These are phyloP conservation scores for Hippocampus abdominalis DNA, from an alignment of 2,113 vertebrate species.

Conservation along the genomic window DNA sequence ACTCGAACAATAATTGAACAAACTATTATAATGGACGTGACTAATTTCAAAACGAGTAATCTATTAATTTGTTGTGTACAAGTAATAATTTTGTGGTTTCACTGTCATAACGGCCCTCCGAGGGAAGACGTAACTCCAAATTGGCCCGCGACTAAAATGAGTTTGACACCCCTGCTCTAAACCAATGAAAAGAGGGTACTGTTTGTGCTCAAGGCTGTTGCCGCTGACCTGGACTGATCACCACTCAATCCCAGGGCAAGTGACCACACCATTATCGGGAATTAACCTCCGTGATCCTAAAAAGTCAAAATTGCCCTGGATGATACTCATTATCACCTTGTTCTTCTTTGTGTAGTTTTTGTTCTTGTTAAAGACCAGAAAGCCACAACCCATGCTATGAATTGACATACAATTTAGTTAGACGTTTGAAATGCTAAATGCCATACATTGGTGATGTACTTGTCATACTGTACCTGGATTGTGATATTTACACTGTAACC, in stretches of 20 bases:
- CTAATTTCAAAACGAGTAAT: too few species aligned
- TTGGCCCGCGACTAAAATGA: too few species aligned
- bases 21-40: too few species aligned
- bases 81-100: too few species aligned
- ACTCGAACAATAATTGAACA: too few species aligned
- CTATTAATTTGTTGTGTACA: too few species aligned
- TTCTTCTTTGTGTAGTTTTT: conserved; percentile 30
- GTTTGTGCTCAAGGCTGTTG: background rate
- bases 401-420: conserved; percentile 20
- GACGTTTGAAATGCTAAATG: background rate
- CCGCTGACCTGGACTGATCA: background rate
- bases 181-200: background rate
- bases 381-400: conserved; percentile 32
- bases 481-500: background rate
- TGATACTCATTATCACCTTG: background rate
- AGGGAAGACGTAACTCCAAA: too few species aligned
- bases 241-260: background rate
- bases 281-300: conserved; percentile 44
- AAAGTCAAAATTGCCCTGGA: conserved; percentile 41
- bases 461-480: background rate
- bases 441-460: background rate
- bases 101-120: too few species aligned
- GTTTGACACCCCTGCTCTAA: too few species aligned
- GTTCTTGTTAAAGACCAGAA: conserved; percentile 26
- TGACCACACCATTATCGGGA: conserved; percentile 37